A percentile compares a stretch with the other conserved stretches of the same genome.
phyloP scores from a whole-genome alignment of 53 echinoderm and acorn worm species.

The Echinarachnius parma region DNA sequence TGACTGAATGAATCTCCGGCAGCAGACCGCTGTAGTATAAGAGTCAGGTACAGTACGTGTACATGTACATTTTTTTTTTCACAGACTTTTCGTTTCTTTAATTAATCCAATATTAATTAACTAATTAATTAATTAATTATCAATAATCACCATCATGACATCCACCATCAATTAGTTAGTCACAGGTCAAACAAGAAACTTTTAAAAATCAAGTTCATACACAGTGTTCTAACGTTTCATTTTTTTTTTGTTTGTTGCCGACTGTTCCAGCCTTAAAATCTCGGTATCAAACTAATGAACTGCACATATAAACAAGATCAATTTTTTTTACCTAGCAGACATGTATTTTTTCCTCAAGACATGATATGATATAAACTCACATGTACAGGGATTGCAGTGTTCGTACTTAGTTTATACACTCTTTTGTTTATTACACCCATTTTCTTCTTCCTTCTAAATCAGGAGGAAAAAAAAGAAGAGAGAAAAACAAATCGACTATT shows the following conservation, averaged over 20 bases:
- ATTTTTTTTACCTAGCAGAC: constrained; percentile 8
- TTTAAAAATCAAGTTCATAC: too few relatives aligned
- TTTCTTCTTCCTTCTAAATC: constrained; percentile 9
- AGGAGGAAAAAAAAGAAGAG: constrained; percentile 22
- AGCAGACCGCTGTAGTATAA: constrained; percentile 30
- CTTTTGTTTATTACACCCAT: constrained; percentile 28
- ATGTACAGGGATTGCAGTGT: constrained; percentile 45
- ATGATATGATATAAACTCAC: constrained; percentile 29
- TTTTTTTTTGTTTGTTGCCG: too few relatives aligned
- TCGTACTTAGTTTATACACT: constrained; percentile 35
- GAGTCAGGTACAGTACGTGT: constrained; percentile 10
- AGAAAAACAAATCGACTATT: background rate
- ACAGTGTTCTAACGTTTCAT: too few relatives aligned
- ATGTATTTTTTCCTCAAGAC: constrained; percentile 38
- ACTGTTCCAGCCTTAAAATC: too few relatives aligned
- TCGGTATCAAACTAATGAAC: constrained; percentile 24
- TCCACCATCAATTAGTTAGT: too few relatives aligned
- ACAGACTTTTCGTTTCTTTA: too few relatives aligned
- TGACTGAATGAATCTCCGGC: constrained; percentile 21
- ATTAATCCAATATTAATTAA: too few relatives aligned
- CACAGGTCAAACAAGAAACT: too few relatives aligned
- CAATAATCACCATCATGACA: too few relatives aligned
- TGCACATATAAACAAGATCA: constrained; percentile 12
- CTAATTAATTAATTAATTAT: too few relatives aligned
- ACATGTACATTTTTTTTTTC: too few relatives aligned